Percentiles rank a stretch among this genome's conserved stretches.
Conservation (phyloP, 2,888 invertebrate species). For the Eupithecia subfuscata region DNA sequence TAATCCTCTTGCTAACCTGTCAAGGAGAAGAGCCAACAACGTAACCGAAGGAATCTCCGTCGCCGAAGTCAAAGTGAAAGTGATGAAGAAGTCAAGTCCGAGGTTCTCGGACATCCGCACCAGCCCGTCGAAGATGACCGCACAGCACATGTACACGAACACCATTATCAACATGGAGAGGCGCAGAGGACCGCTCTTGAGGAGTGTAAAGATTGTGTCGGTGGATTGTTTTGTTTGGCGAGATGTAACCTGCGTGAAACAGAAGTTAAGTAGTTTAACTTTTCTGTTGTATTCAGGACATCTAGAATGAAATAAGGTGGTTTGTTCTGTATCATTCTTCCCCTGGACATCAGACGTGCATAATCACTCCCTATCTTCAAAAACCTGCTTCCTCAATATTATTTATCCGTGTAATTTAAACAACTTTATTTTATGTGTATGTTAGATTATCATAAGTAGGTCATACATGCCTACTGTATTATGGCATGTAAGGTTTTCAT, state of each 20-base stretch:
- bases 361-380: too few species aligned
- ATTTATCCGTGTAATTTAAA: too few species aligned
- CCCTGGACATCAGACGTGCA: too few species aligned
- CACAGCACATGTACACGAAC: constrained; percentile 71
- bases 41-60: constrained; percentile 78
- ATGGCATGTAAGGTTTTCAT: too few species aligned
- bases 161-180: constrained; percentile 64
- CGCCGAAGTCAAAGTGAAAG: constrained; percentile 74
- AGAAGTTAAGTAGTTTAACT: too few species aligned
- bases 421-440: too few species aligned
- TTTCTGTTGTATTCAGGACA: too few species aligned
- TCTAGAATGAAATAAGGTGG: too few species aligned
- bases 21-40: constrained; percentile 67
- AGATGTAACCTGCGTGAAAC: constrained; percentile 59
- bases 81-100: constrained; percentile 76
- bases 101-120: constrained; percentile 76
- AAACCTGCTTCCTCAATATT: too few species aligned
- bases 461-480: too few species aligned
- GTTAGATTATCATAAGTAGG: too few species aligned
- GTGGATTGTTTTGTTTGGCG: constrained; percentile 63
- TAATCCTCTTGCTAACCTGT: constrained; percentile 59
- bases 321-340: too few species aligned
- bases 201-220: constrained; percentile 62
- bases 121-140: constrained; percentile 76
- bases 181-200: constrained; percentile 64